Base-by-base conservation (phyloP, 2,888 invertebrate species). In the Bhutanitis thaidina region DNA sequence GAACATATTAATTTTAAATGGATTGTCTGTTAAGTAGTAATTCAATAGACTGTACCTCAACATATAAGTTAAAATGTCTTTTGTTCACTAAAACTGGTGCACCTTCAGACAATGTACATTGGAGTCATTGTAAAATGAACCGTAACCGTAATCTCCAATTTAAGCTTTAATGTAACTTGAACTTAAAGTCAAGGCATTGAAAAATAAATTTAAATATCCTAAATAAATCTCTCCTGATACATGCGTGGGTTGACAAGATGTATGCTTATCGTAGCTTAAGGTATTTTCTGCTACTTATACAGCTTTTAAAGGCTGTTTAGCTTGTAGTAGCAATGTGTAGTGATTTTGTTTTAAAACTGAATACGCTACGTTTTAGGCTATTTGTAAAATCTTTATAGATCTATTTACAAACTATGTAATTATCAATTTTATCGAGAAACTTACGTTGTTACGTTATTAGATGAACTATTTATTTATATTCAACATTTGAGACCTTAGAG, bases 221-320 rank as follows among this genome's bases (percentile, higher is more conserved):
- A 27, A 52, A 49, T 49, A 49, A 51, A 53, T 51, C 52, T 46
- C 41, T 46, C 55, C 48, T 57, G 54, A 53, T 43, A 41, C 46
- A 25, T n/a, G 81, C 81, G 86, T 87, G 86, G 87, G 87, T 70
- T 75, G 86, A 80, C 77, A 84, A 82, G 85, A 81, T 70, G 70
- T 80, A 84, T 77, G 80, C 80, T 86, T 87, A 87, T 87, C 82
- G 78, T 73, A 71, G 74, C 79, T 83, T 84, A 81, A 83, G 80
- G 80, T 80, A 86, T 86, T 84, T 84, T 80, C 78, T 62, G 86
- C 85, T 86, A 86, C 86, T 79, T 85, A 81, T 85, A 82, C 78
- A 86, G 80, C 86, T 86, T 80, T 82, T 75, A 74, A 76, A 81
- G 75, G 77, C 79, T 71, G 83, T 85, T 83, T 76, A 78, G 72